These are phyloP conservation scores for Elysia crispata DNA, from an alignment of 2,888 invertebrate species.

Conservation along the genomic window DNA sequence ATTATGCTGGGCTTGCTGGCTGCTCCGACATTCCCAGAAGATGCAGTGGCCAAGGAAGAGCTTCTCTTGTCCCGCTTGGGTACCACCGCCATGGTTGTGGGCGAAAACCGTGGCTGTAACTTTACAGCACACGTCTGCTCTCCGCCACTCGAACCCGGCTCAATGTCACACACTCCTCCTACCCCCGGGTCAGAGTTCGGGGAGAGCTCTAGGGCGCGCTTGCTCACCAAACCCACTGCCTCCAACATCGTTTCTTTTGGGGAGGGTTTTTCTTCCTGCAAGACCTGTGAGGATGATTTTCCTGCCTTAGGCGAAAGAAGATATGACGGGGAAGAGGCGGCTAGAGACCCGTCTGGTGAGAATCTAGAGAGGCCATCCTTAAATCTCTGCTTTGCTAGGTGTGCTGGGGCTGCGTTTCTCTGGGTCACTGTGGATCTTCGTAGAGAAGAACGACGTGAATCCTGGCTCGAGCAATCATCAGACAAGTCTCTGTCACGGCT, in stretches of 20 bases:
- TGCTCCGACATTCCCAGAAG: slow-evolving; percentile 10
- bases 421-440: slow-evolving; percentile 53
- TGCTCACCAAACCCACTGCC: slow-evolving; percentile 52
- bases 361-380: slow-evolving; percentile 33
- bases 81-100: slow-evolving; percentile 35
- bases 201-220: slow-evolving; percentile 36
- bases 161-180: not conserved
- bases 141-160: not conserved
- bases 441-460: slow-evolving; percentile 47
- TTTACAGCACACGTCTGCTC: slow-evolving; percentile 1
- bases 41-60: not conserved
- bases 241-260: slow-evolving; percentile 53
- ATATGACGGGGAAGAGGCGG: slow-evolving; percentile 38
- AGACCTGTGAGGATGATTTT: not conserved
- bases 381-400: slow-evolving; percentile 35
- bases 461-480: slow-evolving; percentile 46
- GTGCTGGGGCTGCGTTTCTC: slow-evolving; percentile 50
- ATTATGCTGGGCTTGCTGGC: slow-evolving; percentile 39
- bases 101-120: slow-evolving; percentile 44
- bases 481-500: slow-evolving; percentile 39
- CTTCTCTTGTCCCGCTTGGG: slow-evolving; percentile 46
- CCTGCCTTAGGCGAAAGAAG: slow-evolving; percentile 38
- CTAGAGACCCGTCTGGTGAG: slow-evolving; percentile 44
- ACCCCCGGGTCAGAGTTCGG: slow-evolving; percentile 38
- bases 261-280: slow-evolving; percentile 44